Percentiles rank a stretch among this genome's conserved stretches.
phyloP scores from a whole-genome alignment of 2,113 vertebrate genomes.

The Spilogale gracilis region DNA sequence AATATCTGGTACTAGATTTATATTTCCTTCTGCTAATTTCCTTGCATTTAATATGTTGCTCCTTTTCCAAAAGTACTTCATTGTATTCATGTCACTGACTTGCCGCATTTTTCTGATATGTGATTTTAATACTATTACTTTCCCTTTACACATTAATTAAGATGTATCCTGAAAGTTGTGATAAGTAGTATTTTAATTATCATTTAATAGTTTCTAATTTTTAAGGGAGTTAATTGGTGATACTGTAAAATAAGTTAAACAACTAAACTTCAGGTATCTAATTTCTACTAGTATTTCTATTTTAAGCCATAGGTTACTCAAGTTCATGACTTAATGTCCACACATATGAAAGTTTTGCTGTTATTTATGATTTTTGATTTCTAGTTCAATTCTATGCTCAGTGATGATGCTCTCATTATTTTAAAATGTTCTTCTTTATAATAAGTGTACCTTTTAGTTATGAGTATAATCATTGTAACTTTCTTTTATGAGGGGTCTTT shows the following conservation, averaged over 20 bases:
- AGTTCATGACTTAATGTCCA: not conserved
- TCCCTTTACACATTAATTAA: not conserved
- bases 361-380: not conserved
- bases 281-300: not conserved
- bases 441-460: not conserved
- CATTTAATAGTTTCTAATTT: not conserved
- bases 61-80: not conserved
- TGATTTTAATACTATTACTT: constrained; percentile 14
- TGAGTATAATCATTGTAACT: not conserved
- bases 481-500: not conserved
- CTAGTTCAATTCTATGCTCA: not conserved
- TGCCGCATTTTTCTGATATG: not conserved
- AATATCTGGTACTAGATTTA: not conserved
- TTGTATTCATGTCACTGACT: not conserved
- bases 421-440: not conserved
- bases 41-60: not conserved
- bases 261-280: not conserved
- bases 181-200: constrained; percentile 37
- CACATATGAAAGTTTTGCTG: not conserved
- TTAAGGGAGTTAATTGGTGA: too few relatives aligned
- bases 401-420: not conserved
- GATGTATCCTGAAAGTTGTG: not conserved
- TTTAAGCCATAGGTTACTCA: not conserved
- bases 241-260: too few relatives aligned
- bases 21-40: not conserved